These are phyloP conservation scores for Megaptera novaeangliae DNA, from an alignment of 2,113 vertebrate species.

Conservation along the genomic window DNA sequence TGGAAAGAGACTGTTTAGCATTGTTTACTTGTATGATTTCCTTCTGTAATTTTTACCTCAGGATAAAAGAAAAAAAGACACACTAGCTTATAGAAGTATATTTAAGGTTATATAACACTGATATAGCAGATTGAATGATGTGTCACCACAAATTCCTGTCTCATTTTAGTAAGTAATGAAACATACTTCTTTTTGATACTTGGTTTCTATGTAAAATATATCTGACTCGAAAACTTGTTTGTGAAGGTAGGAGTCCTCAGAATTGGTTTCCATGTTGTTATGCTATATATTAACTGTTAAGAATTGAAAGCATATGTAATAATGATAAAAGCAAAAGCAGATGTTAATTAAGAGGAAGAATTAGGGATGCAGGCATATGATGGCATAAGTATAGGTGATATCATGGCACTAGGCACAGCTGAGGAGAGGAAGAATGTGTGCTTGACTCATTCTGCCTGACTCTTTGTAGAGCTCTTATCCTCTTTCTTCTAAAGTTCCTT, in stretches of 20 bases:
- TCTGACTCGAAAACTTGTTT: background rate
- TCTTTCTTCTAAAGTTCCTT: background rate
- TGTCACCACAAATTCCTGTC: background rate
- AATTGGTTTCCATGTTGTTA: background rate
- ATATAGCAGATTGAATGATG: background rate
- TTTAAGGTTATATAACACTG: constrained; percentile 5
- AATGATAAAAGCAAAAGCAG: background rate
- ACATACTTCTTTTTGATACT: background rate
- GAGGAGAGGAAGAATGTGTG: background rate
- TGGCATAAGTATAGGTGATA: background rate
- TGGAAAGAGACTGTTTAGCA: background rate
- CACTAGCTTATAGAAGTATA: background rate
- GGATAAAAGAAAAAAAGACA: background rate
- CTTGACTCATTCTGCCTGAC: background rate
- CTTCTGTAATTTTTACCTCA: constrained; percentile 13
- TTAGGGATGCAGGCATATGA: background rate
- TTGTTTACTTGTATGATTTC: background rate
- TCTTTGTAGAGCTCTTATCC: background rate
- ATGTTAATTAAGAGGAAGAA: background rate
- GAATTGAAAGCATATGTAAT: background rate
- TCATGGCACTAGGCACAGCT: background rate
- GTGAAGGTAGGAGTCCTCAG: background rate
- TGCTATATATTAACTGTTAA: background rate
- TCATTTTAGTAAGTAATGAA: constrained; percentile 31
- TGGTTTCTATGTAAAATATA: constrained; percentile 16